Evolutionary conservation across 2,888 invertebrate species (phyloP), one percentile per base, ranked within the genome.

Genomic region (Furcula furcula): DNA sequence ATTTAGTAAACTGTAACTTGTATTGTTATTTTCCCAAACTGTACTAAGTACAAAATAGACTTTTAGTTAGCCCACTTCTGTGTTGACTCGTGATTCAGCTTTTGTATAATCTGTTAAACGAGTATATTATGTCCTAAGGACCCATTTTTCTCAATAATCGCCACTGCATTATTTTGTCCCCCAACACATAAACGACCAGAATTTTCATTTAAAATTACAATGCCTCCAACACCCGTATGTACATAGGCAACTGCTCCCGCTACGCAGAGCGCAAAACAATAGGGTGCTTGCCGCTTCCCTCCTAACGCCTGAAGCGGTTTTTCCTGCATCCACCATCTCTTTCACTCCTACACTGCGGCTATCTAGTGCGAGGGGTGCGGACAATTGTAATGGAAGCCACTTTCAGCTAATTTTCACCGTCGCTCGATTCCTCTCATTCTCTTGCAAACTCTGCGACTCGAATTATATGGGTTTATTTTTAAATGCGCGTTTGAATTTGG

Each of bases 321-420:
- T 78, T 72, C 76, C 72, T 71, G 54, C 45, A 55, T 61, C 46
- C 40, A 12, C 62, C 57, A 29, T 81, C 76, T 54, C 58, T 50
- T 46, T 81, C 62, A 30, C 59, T 50, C 69, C 37, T 33, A 42
- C 38, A 37, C 22, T 36, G 36, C 29, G 21, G 29, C 31, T 20
- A 35, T 25, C 31, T 35, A 49, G 76, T 51, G 74, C 20, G 65
- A 82, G 48, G 50, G 67, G 72, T 42, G 43, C 44, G 40, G 69
- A 55, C 37, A 52, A 64, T 49, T 51, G 54, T 57, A 60, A 69
- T 69, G 62, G 75, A 80, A 80, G 82, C 76, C 77, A 82, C 84
- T 86, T 81, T 79, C 62, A 76, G 85, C 80, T 85, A 87, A 87
- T 87, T 87, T 85, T 77, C 74, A 76, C 74, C 76, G 69, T 71